Conservation (phyloP, 92 coral and sea anemone species). For the Palythoa caribaeorum region DNA sequence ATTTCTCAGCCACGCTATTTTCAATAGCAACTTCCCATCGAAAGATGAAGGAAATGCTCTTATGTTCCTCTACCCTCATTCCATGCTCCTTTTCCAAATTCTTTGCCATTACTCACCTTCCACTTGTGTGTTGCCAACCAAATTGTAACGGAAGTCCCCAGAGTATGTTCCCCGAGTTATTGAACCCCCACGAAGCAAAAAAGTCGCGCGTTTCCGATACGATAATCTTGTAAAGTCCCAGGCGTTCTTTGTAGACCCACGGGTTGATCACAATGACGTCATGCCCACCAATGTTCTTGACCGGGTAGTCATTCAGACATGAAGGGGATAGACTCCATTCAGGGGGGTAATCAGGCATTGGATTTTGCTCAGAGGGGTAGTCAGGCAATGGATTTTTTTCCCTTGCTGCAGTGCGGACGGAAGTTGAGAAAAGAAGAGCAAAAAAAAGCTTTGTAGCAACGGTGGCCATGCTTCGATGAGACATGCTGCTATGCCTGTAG, state of each 20-base stretch:
- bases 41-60: background rate
- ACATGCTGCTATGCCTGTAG: background rate
- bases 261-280: slow-evolving; percentile 71
- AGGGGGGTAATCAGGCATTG: slow-evolving; percentile 70
- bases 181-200: slow-evolving; percentile 82
- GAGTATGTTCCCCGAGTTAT: slow-evolving; percentile 84
- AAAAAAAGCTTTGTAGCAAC: background rate
- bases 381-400: background rate
- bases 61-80: background rate
- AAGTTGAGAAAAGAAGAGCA: background rate
- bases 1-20: no score
- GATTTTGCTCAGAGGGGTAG: slow-evolving; percentile 28
- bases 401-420: background rate
- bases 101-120: slow-evolving; percentile 38
- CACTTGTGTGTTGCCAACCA: slow-evolving; percentile 86
- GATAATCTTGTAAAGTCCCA: slow-evolving; percentile 76
- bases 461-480: background rate
- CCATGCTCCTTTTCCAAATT: background rate
- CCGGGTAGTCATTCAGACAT: slow-evolving; percentile 70
- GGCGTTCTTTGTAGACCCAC: slow-evolving; percentile 77
- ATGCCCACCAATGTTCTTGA: slow-evolving; percentile 48
- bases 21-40: no score
- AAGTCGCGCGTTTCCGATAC: slow-evolving; percentile 61
- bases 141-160: slow-evolving; percentile 94
- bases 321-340: slow-evolving; percentile 74